phyloP scores from a whole-genome alignment of 2,113 vertebrate genomes.

The Heterotis niloticus region DNA sequence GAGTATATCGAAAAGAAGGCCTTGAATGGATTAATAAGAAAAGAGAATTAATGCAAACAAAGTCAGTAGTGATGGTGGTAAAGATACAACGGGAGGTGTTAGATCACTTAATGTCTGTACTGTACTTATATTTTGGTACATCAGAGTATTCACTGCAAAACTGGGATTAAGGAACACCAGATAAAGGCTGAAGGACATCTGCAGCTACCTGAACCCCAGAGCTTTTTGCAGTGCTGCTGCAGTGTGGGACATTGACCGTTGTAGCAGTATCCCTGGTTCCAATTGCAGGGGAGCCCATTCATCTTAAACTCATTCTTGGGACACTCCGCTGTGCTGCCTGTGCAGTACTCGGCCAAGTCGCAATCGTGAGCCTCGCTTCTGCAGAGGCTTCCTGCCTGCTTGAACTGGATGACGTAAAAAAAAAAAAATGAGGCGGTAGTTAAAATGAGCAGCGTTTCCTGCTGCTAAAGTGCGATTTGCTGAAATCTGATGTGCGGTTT shows the following conservation, averaged over 20 bases:
- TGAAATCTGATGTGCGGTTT: not conserved
- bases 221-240: constrained; percentile 65
- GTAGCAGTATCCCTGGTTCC: constrained; percentile 68
- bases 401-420: constrained; percentile 62
- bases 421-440: not conserved
- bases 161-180: not conserved
- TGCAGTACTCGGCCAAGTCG: constrained; percentile 78
- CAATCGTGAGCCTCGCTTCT: constrained; percentile 61
- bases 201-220: constrained; percentile 78
- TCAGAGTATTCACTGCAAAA: not conserved
- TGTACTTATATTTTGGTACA: not conserved
- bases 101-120: too few species aligned
- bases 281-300: constrained; percentile 74
- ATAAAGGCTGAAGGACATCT: not conserved
- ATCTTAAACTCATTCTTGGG: constrained; percentile 79
- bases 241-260: constrained; percentile 76
- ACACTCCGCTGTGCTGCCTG: constrained; percentile 60
- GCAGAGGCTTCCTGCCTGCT: constrained; percentile 56
- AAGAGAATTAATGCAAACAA: too few species aligned
- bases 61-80: too few species aligned
- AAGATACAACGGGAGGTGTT: too few species aligned
- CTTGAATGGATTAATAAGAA: too few species aligned
- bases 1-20: too few species aligned
- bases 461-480: not conserved
- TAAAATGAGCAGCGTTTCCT: not conserved